Base-by-base conservation (phyloP, 92 coral and sea anemone species). In the Phenganax stokvisi region DNA sequence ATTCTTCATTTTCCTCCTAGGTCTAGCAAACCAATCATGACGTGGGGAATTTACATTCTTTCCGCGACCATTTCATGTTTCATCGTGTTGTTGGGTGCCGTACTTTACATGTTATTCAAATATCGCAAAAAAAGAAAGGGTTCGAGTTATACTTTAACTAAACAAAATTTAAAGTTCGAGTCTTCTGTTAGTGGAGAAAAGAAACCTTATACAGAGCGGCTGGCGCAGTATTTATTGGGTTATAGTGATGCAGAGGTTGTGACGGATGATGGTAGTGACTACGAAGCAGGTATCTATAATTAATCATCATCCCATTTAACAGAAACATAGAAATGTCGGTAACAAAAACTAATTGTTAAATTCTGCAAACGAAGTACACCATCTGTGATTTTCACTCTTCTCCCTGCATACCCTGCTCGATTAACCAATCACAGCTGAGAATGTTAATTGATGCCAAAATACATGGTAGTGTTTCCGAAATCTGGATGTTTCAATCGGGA, bases 211-310 rank as follows among this genome's bases (percentile, higher is more conserved):
- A 60, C 1, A 13, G 70, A 76, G 53, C 64, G 81, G n/a, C 10
- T 76, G 56, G 81, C n/a, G 1, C 81, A 76, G 66, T 76, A 76
- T 28, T 16, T 76, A 25, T 69, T 76, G 3, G 81, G 81, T 8
- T 58, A 57, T n/a, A 9, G 29, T 29, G 80, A 75, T 30, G 31
- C 73, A 6, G 73, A 68, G 16, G 54, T 2, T 68, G 52, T 8
- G 6, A 30, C 72, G 31, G 51, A 68, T 30, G 73, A 6, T 28
- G 9, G 10, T 30, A 53, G 47, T 68, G 54, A 68, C 47, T 16
- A 68, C 47, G 47, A 37, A 37, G 5, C 47, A 37, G 47, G 47
- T 37, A 37, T 37, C 47, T 37, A 37, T 37, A 37, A 5, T 37
- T 37, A 37, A 37, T 37, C 0, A 37, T 37, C 47, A 5, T 5